phyloP scores from a whole-genome alignment of 2,113 vertebrate species.

The Piprites chloris region DNA sequence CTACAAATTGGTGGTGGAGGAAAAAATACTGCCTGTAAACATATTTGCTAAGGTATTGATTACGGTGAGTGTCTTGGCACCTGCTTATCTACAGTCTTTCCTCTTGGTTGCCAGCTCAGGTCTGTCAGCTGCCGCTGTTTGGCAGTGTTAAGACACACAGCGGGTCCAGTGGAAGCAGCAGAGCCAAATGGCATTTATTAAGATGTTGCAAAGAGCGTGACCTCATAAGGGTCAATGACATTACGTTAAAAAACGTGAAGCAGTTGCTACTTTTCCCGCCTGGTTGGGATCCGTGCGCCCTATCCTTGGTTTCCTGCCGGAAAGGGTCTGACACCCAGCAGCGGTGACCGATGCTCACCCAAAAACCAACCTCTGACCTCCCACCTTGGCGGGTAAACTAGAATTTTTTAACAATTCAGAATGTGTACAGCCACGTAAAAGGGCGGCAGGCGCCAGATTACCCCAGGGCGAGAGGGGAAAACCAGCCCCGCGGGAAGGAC shows the following conservation, averaged over 20 bases:
- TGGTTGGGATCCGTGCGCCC: accelerated
- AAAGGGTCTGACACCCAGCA: accelerated
- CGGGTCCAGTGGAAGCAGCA: background rate
- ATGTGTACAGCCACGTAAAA: accelerated
- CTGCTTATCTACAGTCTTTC: background rate
- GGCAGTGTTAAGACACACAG: accelerated
- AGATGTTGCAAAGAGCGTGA: background rate
- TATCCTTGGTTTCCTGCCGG: background rate
- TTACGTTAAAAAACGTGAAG: too few relatives aligned
- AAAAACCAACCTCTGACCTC: accelerated
- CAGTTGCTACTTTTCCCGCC: background rate
- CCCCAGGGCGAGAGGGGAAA: accelerated
- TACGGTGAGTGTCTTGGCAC: accelerated
- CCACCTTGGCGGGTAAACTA: accelerated
- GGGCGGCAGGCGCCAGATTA: accelerated
- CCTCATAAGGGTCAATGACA: background rate
- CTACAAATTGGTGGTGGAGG: background rate
- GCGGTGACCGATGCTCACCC: background rate
- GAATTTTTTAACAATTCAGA: accelerated
- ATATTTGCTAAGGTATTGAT: background rate
- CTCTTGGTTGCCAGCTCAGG: background rate
- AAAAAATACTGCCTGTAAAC: too few relatives aligned
- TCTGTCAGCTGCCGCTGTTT: background rate
- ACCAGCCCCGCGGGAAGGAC: accelerated
- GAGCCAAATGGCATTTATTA: background rate